A percentile compares a stretch with the other conserved stretches of the same genome.
Conservation (phyloP, 2,113 vertebrate genomes). For the Sclerurus mexicanus region DNA sequence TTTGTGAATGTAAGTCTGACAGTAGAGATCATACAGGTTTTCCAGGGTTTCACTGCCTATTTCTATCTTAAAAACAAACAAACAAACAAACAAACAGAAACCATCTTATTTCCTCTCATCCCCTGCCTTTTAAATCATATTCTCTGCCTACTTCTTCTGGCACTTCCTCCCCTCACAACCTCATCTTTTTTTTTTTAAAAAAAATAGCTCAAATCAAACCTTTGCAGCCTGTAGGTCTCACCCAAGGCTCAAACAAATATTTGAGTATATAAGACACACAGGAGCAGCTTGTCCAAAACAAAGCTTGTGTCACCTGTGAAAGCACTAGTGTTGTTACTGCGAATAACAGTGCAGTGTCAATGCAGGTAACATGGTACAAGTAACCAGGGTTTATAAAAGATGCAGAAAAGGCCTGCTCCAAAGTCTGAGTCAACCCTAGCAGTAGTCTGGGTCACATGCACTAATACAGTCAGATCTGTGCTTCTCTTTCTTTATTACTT, state of each 20-base stretch:
- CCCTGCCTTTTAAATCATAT: neutral
- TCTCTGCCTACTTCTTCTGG: neutral
- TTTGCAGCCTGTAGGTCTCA: neutral
- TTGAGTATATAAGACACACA: neutral
- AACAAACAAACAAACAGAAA: neutral
- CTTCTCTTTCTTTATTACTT: neutral
- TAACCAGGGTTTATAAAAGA: neutral
- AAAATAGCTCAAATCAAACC: neutral
- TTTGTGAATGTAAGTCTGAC: neutral
- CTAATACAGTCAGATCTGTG: neutral
- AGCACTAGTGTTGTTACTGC: neutral
- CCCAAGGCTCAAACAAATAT: neutral
- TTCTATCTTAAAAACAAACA: neutral
- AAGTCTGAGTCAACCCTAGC: neutral
- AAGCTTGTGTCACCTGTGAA: neutral
- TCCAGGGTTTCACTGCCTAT: neutral
- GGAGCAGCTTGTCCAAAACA: neutral
- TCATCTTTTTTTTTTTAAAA: neutral
- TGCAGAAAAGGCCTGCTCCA: neutral
- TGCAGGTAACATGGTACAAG: neutral
- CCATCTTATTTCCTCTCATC: neutral
- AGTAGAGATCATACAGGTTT: neutral
- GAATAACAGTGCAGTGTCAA: neutral
- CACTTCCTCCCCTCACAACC: fast-evolving
- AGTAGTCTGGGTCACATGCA: neutral